A percentile compares a stretch with the other conserved stretches of the same genome.
phyloP scores from a whole-genome alignment of 2,113 vertebrate genomes.

The Alosa alosa region DNA sequence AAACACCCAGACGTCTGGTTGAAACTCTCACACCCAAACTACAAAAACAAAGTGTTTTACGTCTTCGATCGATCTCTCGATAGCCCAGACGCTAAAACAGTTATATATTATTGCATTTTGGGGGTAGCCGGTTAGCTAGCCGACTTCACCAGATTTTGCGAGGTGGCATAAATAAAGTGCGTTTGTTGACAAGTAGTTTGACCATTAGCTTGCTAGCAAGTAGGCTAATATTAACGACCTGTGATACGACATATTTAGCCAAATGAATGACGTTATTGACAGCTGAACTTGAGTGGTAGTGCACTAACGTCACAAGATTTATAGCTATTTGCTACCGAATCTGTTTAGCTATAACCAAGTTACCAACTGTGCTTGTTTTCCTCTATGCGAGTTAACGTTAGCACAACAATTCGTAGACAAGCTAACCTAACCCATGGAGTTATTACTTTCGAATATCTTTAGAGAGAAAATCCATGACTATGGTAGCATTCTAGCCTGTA shows the following conservation, averaged over 20 bases:
- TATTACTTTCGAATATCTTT: neutral
- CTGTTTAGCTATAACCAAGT: neutral
- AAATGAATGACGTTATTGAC: neutral
- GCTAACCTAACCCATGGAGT: neutral
- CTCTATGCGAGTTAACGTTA: neutral
- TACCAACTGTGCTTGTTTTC: neutral
- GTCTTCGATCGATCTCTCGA: neutral
- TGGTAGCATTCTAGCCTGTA: neutral
- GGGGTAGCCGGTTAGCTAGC: conserved; percentile 52
- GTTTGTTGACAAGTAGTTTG: conserved; percentile 3
- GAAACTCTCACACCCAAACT: neutral
- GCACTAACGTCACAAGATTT: neutral
- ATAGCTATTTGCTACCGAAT: neutral
- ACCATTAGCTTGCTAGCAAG: neutral
- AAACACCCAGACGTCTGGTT: neutral
- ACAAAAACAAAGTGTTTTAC: neutral
- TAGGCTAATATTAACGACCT: neutral
- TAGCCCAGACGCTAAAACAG: neutral
- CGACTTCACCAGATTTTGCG: conserved; percentile 23
- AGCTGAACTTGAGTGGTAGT: neutral
- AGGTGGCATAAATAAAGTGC: conserved; percentile 1
- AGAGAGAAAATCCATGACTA: neutral
- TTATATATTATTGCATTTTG: neutral
- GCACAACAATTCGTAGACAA: neutral
- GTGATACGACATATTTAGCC: neutral